Conservation (phyloP, 2,113 vertebrate genomes). For the Brachypteracias leptosomus region DNA sequence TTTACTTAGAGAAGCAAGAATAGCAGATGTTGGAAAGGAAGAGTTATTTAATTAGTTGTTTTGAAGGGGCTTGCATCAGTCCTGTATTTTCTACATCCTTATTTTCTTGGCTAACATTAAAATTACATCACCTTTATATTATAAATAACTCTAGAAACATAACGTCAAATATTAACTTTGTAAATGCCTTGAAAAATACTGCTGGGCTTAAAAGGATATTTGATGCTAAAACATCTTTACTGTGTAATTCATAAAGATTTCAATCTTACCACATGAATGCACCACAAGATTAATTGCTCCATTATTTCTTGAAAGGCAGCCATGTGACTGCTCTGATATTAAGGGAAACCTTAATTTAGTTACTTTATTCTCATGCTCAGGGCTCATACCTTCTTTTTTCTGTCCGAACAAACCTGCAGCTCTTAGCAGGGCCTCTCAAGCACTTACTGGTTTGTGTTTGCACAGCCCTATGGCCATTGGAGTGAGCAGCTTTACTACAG, state of each 20-base stretch:
- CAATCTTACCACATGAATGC: slow-evolving; percentile 14
- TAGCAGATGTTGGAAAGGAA: background rate
- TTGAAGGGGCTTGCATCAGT: background rate
- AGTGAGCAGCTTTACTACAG: background rate
- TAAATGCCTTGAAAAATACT: background rate
- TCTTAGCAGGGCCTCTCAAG: slow-evolving; percentile 7
- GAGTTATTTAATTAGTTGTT: background rate
- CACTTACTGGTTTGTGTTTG: slow-evolving; percentile 29
- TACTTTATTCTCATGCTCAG: background rate
- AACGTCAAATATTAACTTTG: background rate
- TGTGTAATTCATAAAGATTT: slow-evolving; percentile 14
- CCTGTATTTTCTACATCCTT: background rate
- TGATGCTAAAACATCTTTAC: background rate
- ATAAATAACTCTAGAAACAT: background rate
- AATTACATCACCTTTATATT: background rate
- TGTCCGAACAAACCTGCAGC: background rate
- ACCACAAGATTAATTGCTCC: slow-evolving; percentile 6
- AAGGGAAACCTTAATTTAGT: background rate
- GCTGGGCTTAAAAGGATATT: slow-evolving; percentile 4
- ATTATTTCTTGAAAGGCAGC: slow-evolving; percentile 8
- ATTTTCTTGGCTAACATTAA: background rate
- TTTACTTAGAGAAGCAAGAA: background rate
- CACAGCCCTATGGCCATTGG: background rate
- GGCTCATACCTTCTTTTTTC: background rate
- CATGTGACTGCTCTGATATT: background rate